Evolutionary conservation across 2,888 invertebrate genomes (phyloP).

Genomic region (Macrophya annulata): DNA sequence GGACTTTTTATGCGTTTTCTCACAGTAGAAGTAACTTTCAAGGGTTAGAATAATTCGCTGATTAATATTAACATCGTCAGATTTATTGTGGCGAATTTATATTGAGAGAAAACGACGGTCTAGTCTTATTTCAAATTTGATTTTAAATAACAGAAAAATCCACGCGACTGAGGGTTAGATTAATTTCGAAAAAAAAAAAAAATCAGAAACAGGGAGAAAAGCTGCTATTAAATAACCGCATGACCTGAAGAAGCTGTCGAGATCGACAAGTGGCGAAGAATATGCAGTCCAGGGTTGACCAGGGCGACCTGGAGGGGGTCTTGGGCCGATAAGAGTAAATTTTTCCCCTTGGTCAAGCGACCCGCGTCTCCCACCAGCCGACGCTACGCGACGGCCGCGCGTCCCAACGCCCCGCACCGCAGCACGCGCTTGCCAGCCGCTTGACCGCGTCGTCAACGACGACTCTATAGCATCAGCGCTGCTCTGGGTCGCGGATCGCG

Average conservation of each 20-base stretch:
- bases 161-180: not conserved
- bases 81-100: not conserved
- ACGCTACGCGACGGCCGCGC: slow-evolving; percentile 22
- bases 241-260: slow-evolving; percentile 4
- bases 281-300: slow-evolving; percentile 44
- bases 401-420: slow-evolving; percentile 42
- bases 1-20: not conserved
- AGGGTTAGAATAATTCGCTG: not conserved
- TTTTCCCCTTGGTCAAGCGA: slow-evolving; percentile 44
- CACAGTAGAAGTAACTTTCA: not conserved
- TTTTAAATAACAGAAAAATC: not conserved
- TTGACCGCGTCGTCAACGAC: slow-evolving; percentile 30
- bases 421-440: slow-evolving; percentile 19
- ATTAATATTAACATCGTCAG: not conserved
- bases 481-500: slow-evolving; percentile 45
- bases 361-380: slow-evolving; percentile 45
- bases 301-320: slow-evolving; percentile 37
- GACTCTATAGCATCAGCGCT: slow-evolving; percentile 35
- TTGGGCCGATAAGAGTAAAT: slow-evolving; percentile 27
- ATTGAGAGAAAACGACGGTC: too few species aligned
- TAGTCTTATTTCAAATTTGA: not conserved
- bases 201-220: not conserved
- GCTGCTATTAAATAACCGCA: not conserved
- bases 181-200: too few species aligned
- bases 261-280: not conserved